Evolutionary conservation across 1,140 invertebrate species (phyloP), one percentile per base, ranked within the genome.

Genomic region (Chironomus striatipennis): DNA sequence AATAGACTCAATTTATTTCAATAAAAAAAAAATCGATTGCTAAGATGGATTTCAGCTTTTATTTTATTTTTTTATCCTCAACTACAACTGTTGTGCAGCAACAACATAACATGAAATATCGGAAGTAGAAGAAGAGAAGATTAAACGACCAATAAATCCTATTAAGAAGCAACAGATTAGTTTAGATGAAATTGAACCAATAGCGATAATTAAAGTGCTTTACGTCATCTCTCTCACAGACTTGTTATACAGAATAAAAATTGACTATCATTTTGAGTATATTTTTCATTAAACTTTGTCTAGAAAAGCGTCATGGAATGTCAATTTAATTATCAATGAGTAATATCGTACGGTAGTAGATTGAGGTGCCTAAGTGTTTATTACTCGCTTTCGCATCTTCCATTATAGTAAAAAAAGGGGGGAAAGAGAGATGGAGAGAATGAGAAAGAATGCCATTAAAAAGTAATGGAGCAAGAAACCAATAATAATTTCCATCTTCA

Each of bases 391-490:
- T 70, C 6, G 65, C n/a, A 21, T 15, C 18, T 18, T 18, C 18
- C 18, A 15, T 4, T 20, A 70, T 70, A 12, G 47, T 57, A 12
- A 12, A 12, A 57, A 70, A 20, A 70, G 1, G 65, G 6, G n/a
- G 18, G 20, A 20, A 4, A 20, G 18, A n/a, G n/a, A n/a, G n/a
- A n/a, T n/a, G n/a, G n/a, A n/a, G 65, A 18, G n/a, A 70, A 70
- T 17, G 18, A 20, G 9, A 7, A 18, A 21, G 18, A 70, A 70
- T 70, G 65, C 65, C 18, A 70, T 70, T 70, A 70, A 70, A 70
- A 70, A 20, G 65, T 70, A 70, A 70, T 70, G 65, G 18, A 70
- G 65, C 65, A 70, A 70, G 65, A 21, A 70, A 70, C 47, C 47
- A 70, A 70, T 70, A 20, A 70, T 21, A 70, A 70, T 70, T 70